These are phyloP conservation scores for Noctua janthina DNA, from an alignment of 2,888 invertebrate genomes.

Conservation along the genomic window DNA sequence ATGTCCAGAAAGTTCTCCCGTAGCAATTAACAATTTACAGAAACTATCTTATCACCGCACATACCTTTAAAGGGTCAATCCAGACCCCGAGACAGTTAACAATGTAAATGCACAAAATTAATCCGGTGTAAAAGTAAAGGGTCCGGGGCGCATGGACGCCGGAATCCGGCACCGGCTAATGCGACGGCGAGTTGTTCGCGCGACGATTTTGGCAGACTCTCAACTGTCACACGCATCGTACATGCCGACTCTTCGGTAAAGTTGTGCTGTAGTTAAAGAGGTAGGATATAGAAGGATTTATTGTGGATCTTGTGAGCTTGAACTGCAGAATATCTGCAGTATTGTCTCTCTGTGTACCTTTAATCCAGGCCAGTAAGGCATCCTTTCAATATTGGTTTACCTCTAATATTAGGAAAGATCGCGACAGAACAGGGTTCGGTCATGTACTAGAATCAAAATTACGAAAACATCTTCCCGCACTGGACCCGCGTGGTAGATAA, in stretches of 20 bases:
- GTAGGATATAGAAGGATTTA: slow-evolving; percentile 35
- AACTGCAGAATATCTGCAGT: neutral
- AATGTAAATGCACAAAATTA: slow-evolving; percentile 50
- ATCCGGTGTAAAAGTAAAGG: slow-evolving; percentile 56
- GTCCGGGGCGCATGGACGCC: slow-evolving; percentile 46
- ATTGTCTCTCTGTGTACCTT: neutral
- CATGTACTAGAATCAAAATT: neutral
- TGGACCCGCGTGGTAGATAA: neutral
- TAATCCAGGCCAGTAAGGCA: neutral
- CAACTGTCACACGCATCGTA: slow-evolving; percentile 88
- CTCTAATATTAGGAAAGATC: neutral
- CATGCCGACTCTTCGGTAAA: slow-evolving; percentile 66
- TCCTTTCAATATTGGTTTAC: neutral
- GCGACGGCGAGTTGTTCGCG: slow-evolving; percentile 79
- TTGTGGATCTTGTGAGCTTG: neutral
- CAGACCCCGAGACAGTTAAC: slow-evolving; percentile 22
- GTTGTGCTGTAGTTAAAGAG: slow-evolving; percentile 58
- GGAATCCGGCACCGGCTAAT: slow-evolving; percentile 79
- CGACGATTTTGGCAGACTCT: slow-evolving; percentile 86
- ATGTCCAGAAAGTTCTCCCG: neutral
- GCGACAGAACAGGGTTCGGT: neutral
- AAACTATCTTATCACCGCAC: slow-evolving; percentile 38
- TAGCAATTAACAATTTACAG: slow-evolving; percentile 4
- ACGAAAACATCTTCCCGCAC: neutral
- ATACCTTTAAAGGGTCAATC: slow-evolving; percentile 34